Evolutionary conservation across 53 echinoderm and acorn worm species (phyloP).

Genomic region (Henricia sp.): DNA sequence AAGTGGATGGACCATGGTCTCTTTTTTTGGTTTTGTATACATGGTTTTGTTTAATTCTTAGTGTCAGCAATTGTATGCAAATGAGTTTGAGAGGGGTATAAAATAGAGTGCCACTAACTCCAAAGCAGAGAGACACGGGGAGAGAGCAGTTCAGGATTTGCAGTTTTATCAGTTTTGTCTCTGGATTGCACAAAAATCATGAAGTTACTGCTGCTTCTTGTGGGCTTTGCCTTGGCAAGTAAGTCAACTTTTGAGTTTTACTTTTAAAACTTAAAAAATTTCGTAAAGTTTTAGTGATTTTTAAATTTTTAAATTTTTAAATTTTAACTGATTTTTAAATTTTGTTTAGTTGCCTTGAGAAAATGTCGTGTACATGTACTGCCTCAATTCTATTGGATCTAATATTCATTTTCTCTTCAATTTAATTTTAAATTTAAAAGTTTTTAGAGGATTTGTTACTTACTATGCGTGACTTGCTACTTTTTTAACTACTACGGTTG

Average conservation of each 20-base stretch:
- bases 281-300: background rate
- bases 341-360: background rate
- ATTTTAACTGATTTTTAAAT: background rate
- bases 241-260: slow-evolving; percentile 13
- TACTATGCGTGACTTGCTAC: too few species aligned
- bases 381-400: too few species aligned
- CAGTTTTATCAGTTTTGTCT: background rate
- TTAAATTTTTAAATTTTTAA: background rate
- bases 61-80: slow-evolving; percentile 43
- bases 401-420: too few species aligned
- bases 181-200: slow-evolving; percentile 30
- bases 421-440: too few species aligned
- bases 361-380: too few species aligned
- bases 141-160: slow-evolving; percentile 19
- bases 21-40: background rate
- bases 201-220: slow-evolving; percentile 33
- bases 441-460: too few species aligned
- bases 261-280: background rate
- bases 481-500: too few species aligned
- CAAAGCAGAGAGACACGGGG: slow-evolving; percentile 27
- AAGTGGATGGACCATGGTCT: slow-evolving; percentile 6
- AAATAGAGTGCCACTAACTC: background rate
- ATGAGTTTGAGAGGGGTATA: slow-evolving; percentile 27
- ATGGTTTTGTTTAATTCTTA: background rate
- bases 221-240: slow-evolving; percentile 70